A percentile compares a stretch with the other conserved stretches of the same genome.
phyloP scores from a whole-genome alignment of 2,113 vertebrate genomes.

The Microtus ochrogaster region DNA sequence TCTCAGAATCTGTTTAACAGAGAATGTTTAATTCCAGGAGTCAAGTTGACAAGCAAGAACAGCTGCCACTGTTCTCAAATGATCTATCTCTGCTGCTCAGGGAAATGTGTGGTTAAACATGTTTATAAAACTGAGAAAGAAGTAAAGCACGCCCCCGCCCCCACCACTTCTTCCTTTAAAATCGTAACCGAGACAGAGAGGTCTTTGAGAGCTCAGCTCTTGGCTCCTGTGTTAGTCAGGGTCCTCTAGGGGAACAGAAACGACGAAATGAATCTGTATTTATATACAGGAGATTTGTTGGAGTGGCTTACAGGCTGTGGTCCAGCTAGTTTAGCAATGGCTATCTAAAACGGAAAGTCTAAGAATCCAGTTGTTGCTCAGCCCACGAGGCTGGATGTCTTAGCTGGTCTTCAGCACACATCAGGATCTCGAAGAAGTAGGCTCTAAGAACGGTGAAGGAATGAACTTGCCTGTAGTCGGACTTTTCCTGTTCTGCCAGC shows the following conservation, averaged over 20 bases:
- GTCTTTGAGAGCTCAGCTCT: neutral
- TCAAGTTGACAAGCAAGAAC: neutral
- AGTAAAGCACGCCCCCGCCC: neutral
- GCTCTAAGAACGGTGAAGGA: neutral
- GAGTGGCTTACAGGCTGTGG: neutral
- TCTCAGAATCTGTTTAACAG: neutral
- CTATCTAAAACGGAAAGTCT: neutral
- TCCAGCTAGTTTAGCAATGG: neutral
- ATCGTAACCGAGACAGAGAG: neutral
- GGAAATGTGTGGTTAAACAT: neutral
- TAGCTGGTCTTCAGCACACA: neutral
- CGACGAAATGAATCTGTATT: neutral
- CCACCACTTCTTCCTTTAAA: neutral
- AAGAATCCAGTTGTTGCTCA: neutral
- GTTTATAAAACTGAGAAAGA: constrained; percentile 28
- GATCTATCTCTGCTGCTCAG: neutral
- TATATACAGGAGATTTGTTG: neutral
- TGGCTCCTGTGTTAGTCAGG: neutral
- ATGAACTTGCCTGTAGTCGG: neutral
- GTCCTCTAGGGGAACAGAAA: neutral
- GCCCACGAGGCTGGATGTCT: neutral
- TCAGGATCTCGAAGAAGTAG: neutral
- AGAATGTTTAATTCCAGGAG: neutral
- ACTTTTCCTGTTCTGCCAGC: neutral
- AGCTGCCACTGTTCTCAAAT: neutral